Base-by-base conservation (phyloP, 2,113 vertebrate species). In the Dendropsophus ebraccatus region DNA sequence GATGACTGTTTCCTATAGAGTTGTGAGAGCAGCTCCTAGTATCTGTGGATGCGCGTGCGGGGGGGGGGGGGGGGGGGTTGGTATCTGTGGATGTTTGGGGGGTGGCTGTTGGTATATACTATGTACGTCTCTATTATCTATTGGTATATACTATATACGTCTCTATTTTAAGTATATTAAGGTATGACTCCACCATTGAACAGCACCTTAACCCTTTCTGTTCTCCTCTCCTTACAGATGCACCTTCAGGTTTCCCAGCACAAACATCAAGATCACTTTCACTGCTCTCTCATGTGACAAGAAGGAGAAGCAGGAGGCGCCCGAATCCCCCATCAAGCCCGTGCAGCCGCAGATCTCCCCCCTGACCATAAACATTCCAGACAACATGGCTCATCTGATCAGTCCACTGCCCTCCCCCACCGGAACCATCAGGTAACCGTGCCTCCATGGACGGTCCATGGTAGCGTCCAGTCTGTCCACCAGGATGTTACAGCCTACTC, bases 221-320 rank as follows among this genome's bases (percentile, higher is more conserved):
- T n/a, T 87, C 83, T 8, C 25, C 81, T 75, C 87, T 2, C 87
- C 88, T 92, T 92, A 16, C 94, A 99, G 98, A 90, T 99, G 98
- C 94, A 99, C 96, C 87, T 98, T 99, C 91, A 96, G 98, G 89
- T 99, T 99, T 91, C 98, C 98, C 87, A 99, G 98, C 95, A 99
- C 98, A 89, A 99, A 97, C 91, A 99, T 99, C 94, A 99, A 99
- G 95, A 98, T 99, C 91, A 99, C 97, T 1, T 99, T 99, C 92
- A 99, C 97, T 65, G 97, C 97, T 88, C 92, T 99, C 88, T 95
- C 96, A 93, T 96, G 89, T 67, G 97, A 97, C 89, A 97, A 96
- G 91, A 96, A 96, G 89, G 98, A 98, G 92, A 94, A 95, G 88
- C 97, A 95, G 94, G 97, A 97, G 92, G 94, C 96, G 28, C 94